Percentiles rank a stretch among this genome's conserved stretches.
phyloP scores from a whole-genome alignment of 2,888 invertebrate species.

The Bhutanitis thaidina region DNA sequence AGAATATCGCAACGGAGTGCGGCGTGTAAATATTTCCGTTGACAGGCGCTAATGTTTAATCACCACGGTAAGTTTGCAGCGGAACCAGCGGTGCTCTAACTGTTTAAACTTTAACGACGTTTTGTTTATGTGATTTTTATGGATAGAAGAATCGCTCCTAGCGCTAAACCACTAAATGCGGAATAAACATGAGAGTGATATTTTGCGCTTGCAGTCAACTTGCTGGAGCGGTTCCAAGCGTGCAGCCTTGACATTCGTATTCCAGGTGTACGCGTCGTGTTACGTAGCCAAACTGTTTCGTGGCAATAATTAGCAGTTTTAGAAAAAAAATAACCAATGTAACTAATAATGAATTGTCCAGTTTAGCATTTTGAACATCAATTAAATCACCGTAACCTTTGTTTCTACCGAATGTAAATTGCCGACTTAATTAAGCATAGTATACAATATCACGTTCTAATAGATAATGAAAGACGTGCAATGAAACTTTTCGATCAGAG shows the following conservation, averaged over 20 bases:
- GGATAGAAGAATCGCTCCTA: not conserved
- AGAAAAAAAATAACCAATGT: constrained; percentile 9
- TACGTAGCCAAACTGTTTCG: constrained; percentile 42
- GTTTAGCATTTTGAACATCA: too few relatives aligned
- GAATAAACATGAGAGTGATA: constrained; percentile 16
- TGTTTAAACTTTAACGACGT: not conserved
- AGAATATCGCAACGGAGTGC: constrained; percentile 31
- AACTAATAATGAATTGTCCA: too few relatives aligned
- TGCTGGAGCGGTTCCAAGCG: constrained; percentile 68
- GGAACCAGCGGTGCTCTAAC: not conserved
- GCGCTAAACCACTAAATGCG: not conserved
- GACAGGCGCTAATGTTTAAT: constrained; percentile 10
- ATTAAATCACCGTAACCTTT: not conserved
- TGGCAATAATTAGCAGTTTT: constrained; percentile 33
- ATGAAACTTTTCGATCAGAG: not conserved
- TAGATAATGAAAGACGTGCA: constrained; percentile 1
- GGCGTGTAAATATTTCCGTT: constrained; percentile 26
- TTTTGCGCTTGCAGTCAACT: constrained; percentile 34
- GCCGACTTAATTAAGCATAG: not conserved
- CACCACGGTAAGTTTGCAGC: not conserved
- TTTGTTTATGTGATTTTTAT: constrained; percentile 6
- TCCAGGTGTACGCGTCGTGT: constrained; percentile 49
- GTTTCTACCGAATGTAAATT: constrained; percentile 6
- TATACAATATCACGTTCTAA: not conserved
- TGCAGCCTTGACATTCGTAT: constrained; percentile 74